Percentiles rank a stretch among this genome's conserved stretches.
Conservation (phyloP, 2,888 invertebrate genomes). For the Lochmaea capreae region DNA sequence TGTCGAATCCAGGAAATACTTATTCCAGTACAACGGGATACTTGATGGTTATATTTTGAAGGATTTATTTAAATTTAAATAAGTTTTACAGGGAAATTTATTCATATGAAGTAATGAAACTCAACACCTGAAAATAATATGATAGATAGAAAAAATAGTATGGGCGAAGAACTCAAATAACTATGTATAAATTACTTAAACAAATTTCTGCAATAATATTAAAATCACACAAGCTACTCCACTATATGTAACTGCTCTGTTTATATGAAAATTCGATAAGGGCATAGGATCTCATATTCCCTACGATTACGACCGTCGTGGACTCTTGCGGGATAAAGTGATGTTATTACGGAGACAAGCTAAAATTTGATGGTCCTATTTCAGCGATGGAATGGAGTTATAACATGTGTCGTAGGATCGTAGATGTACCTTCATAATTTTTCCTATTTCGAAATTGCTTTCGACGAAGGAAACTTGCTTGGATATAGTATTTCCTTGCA, state of each 20-base stretch:
- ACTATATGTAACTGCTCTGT: conserved; percentile 14
- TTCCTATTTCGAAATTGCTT: conserved; percentile 30
- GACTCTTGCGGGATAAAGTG: conserved; percentile 27
- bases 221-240: background rate
- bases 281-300: conserved; percentile 4
- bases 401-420: conserved; percentile 26
- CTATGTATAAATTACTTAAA: too few relatives aligned
- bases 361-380: conserved; percentile 36
- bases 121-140: too few relatives aligned
- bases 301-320: conserved; percentile 18
- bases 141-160: too few relatives aligned
- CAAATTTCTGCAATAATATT: too few relatives aligned
- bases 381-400: conserved; percentile 21
- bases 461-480: background rate
- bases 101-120: too few relatives aligned
- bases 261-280: conserved; percentile 27
- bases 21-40: too few relatives aligned
- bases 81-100: too few relatives aligned
- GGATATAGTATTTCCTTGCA: background rate
- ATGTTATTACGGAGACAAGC: conserved; percentile 27
- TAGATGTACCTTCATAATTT: conserved; percentile 26
- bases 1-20: background rate
- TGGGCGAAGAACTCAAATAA: too few relatives aligned
- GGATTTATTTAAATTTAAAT: too few relatives aligned
- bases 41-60: too few relatives aligned